phyloP scores from a whole-genome alignment of 2,113 vertebrate species.

The Alaudala cheleensis region DNA sequence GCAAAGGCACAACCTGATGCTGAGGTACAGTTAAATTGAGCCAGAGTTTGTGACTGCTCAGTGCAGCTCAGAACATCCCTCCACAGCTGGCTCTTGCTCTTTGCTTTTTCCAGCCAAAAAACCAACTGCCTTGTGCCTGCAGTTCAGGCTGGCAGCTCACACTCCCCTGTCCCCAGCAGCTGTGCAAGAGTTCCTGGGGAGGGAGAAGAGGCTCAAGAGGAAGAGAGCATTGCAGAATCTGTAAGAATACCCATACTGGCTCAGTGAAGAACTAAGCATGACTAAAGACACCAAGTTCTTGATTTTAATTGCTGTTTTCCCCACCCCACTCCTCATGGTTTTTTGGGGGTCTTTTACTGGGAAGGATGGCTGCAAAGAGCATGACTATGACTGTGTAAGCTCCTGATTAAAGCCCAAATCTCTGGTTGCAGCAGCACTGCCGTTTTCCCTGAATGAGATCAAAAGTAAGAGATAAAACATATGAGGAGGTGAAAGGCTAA shows the following conservation, averaged over 20 bases:
- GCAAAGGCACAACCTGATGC: background rate
- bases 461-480: slow-evolving; percentile 1
- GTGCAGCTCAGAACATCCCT: background rate
- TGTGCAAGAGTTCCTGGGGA: background rate
- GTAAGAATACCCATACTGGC: background rate
- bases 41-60: background rate
- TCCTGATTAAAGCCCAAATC: slow-evolving; percentile 21
- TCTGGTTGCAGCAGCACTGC: background rate
- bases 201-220: background rate
- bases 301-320: background rate
- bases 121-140: background rate
- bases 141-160: background rate
- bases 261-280: background rate
- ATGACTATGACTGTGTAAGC: background rate
- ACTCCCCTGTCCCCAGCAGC: background rate
- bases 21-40: background rate
- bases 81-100: background rate
- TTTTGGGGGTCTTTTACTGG: background rate
- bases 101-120: background rate
- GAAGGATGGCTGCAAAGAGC: background rate
- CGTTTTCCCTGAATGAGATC: background rate
- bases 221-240: background rate
- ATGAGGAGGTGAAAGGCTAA: slow-evolving; percentile 47
- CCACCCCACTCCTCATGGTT: background rate
- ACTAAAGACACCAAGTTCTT: background rate